Base-by-base conservation (phyloP, 2,888 invertebrate genomes). In the Cataglyphis altisquamis region DNA sequence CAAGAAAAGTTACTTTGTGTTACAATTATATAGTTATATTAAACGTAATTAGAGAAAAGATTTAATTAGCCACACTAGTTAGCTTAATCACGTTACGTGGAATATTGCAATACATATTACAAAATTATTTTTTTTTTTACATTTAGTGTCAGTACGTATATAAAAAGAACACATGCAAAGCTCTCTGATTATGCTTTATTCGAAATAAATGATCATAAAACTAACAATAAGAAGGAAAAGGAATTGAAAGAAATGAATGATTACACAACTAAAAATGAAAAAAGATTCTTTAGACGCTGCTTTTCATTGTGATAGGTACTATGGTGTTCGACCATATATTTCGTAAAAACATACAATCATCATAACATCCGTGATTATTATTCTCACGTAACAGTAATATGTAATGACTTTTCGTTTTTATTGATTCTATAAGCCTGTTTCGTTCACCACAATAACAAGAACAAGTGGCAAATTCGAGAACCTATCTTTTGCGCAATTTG, bases 181-280 rank as follows among this genome's bases (percentile, higher is more conserved):
- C 60, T 73, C 57, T 32, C 72, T 75, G 67, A 32, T 64, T 82
- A 72, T 62, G 80, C 78, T 80, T 84, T 86, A 89, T 74, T 32
- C 78, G 63, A 8, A 74, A 84, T 82, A 78, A 86, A 84, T 86
- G 86, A 88, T 88, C 83, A 81, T 81, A 55, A 83, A 62, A 86
- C 8, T 32, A 32, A 32, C 32, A 32, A 32, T 36, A 21, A 15
- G n/a, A n/a, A 48, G 6, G 36, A 66, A 36, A 21, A 21, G 6
- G 5, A 21, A 18, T 39, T 39, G 39, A 39, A 41, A 41, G 70
- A 18, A 72, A 86, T 74, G 75, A 86, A 86, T 84, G 83, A 88
- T 89, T 86, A 83, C 68, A 55, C 75, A 66, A 88, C n/a, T 48
- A 60, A 21, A 36, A n/a, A 39, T n/a, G 55, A 29, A 39, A 25